These are phyloP conservation scores for Boloria euphrosyne DNA, from an alignment of 2,888 invertebrate species.

Conservation along the genomic window DNA sequence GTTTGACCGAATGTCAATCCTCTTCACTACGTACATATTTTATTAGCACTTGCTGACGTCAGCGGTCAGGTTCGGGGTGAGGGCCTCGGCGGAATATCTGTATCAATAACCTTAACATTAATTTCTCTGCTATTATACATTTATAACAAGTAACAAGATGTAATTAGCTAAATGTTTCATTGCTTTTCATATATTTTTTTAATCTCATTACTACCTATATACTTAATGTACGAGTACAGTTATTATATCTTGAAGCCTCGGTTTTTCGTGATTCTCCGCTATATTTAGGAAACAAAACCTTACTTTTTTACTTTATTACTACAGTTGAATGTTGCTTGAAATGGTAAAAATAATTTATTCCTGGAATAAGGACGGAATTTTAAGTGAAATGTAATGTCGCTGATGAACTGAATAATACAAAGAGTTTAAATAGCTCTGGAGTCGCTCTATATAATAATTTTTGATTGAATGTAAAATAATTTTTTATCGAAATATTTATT, in stretches of 20 bases:
- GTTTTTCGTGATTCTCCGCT: no score
- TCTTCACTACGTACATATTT: neutral
- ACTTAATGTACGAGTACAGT: no score
- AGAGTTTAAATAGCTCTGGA: constrained; percentile 1
- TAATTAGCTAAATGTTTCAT: neutral
- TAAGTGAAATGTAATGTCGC: neutral
- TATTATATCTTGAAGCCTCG: no score
- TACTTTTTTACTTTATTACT: no score
- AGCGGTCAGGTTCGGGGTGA: constrained; percentile 20
- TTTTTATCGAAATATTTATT: no score
- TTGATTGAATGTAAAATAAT: no score
- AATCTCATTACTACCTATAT: no score
- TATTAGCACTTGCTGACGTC: constrained; percentile 2
- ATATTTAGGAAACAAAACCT: no score
- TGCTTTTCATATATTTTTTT: no score
- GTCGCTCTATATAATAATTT: neutral
- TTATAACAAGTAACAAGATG: neutral
- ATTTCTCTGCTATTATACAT: neutral
- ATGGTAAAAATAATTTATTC: no score
- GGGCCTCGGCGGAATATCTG: neutral
- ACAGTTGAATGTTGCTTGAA: no score
- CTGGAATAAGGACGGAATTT: neutral
- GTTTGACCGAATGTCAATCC: neutral
- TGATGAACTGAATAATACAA: neutral
- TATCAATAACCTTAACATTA: constrained; percentile 1